Evolutionary conservation across 1,140 invertebrate species (phyloP).

Genomic region (Tetraneura akinire): DNA sequence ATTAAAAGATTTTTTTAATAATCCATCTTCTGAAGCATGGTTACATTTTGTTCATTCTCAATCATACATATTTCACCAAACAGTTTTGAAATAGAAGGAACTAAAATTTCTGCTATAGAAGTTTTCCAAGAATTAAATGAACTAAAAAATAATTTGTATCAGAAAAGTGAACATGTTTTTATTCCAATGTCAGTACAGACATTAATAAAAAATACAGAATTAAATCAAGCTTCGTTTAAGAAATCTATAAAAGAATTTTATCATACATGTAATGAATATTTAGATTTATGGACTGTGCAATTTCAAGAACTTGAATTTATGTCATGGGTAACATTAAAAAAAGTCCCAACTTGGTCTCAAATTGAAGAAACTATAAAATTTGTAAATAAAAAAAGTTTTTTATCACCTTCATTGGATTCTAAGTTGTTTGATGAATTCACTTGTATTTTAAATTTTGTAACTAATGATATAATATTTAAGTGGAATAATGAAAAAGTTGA

Average conservation of each 20-base stretch:
- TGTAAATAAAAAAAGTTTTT: no score
- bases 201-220: constrained; percentile 25
- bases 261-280: constrained; percentile 3
- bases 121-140: neutral
- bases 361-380: neutral
- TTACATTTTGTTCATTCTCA: no score
- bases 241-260: constrained; percentile 28
- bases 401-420: no score
- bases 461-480: neutral
- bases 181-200: neutral
- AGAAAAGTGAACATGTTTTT: neutral
- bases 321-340: neutral
- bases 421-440: neutral
- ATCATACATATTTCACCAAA: neutral
- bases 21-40: constrained; percentile 42
- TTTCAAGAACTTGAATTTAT: constrained; percentile 8
- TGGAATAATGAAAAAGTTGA: neutral
- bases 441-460: constrained; percentile 3
- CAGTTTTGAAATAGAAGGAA: constrained; percentile 1
- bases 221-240: constrained; percentile 25
- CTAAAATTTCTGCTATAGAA: constrained; percentile 8
- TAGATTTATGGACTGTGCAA: neutral
- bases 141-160: constrained; percentile 1
- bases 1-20: constrained; percentile 55
- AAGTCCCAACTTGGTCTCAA: neutral